phyloP scores from a whole-genome alignment of 2,888 invertebrate species.

The Volucella zonaria region DNA sequence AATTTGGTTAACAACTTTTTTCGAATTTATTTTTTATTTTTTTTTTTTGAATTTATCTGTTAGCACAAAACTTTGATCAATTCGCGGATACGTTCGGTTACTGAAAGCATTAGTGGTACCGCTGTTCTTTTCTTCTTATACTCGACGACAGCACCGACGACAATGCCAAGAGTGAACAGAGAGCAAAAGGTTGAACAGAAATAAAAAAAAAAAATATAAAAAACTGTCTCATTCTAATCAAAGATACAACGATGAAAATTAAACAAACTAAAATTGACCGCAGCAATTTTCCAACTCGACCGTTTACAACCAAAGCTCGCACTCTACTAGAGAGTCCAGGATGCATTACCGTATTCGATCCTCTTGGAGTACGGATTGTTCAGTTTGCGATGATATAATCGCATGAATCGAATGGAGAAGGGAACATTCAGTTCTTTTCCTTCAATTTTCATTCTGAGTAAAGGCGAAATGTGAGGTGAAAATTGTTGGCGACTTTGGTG shows the following conservation, averaged over 20 bases:
- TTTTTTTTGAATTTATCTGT: background rate
- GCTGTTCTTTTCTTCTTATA: constrained; percentile 63
- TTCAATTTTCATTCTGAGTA: background rate
- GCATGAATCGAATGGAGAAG: constrained; percentile 38
- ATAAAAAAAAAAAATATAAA: constrained; percentile 11
- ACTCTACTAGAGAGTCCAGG: constrained; percentile 82
- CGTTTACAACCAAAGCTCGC: constrained; percentile 82
- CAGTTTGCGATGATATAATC: constrained; percentile 69
- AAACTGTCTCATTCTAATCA: constrained; percentile 19
- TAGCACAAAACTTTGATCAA: constrained; percentile 48
- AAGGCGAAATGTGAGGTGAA: constrained; percentile 21
- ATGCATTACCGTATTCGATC: constrained; percentile 77
- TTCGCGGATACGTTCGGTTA: constrained; percentile 61
- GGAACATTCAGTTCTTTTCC: constrained; percentile 5
- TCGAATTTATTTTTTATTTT: no score
- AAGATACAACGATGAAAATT: constrained; percentile 61
- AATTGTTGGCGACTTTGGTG: constrained; percentile 41
- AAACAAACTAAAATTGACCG: constrained; percentile 73
- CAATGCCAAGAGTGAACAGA: no score
- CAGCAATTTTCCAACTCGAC: constrained; percentile 79
- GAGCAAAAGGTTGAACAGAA: background rate
- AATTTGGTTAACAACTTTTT: background rate
- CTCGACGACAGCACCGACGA: no score
- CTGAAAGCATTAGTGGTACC: constrained; percentile 57
- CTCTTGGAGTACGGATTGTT: constrained; percentile 62